Evolutionary conservation across 1,140 invertebrate genomes (phyloP).

Genomic region (Asbolus verrucosus): DNA sequence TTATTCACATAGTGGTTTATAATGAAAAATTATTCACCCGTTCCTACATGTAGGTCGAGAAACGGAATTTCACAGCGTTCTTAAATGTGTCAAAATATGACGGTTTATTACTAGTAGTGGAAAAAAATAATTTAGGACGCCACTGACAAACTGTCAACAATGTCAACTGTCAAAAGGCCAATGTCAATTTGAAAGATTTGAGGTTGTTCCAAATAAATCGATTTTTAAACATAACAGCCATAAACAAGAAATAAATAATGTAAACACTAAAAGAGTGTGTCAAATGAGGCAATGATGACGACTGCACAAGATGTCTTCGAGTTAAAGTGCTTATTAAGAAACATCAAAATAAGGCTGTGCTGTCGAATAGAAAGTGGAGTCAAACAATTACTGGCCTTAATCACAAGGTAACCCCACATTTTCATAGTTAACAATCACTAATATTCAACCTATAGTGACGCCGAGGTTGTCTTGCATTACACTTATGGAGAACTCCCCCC

Average conservation of each 20-base stretch:
- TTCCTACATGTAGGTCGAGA: too few relatives aligned
- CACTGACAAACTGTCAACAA: background rate
- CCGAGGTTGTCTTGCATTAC: slow-evolving; percentile 63
- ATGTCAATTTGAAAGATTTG: slow-evolving; percentile 30
- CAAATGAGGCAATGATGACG: slow-evolving; percentile 1
- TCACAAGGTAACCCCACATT: slow-evolving; percentile 59
- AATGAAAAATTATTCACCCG: too few relatives aligned
- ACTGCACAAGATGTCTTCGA: slow-evolving; percentile 60
- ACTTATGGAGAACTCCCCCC: slow-evolving; percentile 62
- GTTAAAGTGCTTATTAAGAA: slow-evolving; percentile 60
- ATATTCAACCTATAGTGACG: slow-evolving; percentile 52
- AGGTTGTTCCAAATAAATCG: slow-evolving; percentile 10
- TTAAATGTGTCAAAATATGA: too few relatives aligned
- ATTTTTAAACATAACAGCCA: slow-evolving; percentile 14
- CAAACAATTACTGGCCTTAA: slow-evolving; percentile 63
- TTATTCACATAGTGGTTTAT: too few relatives aligned
- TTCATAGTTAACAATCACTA: slow-evolving; percentile 8
- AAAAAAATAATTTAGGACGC: too few relatives aligned
- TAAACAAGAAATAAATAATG: slow-evolving; percentile 31
- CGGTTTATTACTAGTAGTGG: too few relatives aligned
- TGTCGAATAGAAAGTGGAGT: slow-evolving; percentile 62
- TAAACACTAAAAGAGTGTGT: background rate
- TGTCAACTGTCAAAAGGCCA: slow-evolving; percentile 7
- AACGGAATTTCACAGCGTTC: too few relatives aligned
- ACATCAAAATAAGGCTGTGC: slow-evolving; percentile 62